Evolutionary conservation across 2,113 vertebrate species (phyloP).

Genomic region (Xenopus borealis): DNA sequence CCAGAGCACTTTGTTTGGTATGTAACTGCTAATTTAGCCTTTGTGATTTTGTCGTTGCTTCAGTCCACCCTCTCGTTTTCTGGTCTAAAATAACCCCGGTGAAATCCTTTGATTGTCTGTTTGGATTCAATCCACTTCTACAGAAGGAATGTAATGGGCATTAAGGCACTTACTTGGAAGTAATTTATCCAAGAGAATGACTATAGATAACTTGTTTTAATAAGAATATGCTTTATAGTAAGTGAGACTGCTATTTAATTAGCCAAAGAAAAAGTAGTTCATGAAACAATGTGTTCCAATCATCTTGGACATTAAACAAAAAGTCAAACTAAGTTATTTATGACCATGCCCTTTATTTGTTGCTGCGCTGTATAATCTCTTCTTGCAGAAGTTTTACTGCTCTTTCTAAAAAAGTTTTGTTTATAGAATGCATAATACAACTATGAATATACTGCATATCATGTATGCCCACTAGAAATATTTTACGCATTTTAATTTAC

Average conservation of each 20-base stretch:
- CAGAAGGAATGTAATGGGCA: conserved; percentile 89
- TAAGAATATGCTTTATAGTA: conserved; percentile 90
- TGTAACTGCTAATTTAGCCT: conserved; percentile 83
- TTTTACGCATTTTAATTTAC: no score
- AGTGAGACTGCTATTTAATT: conserved; percentile 90
- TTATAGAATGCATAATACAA: conserved; percentile 33
- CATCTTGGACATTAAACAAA: conserved; percentile 77
- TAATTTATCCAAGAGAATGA: conserved; percentile 87
- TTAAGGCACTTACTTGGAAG: conserved; percentile 89
- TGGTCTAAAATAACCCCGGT: conserved; percentile 95
- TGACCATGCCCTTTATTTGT: conserved; percentile 66
- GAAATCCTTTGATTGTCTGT: conserved; percentile 98
- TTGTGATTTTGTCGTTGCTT: conserved; percentile 81
- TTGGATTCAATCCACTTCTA: conserved; percentile 91
- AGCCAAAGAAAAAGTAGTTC: conserved; percentile 79
- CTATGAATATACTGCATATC: no score
- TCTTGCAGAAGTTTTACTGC: conserved; percentile 58
- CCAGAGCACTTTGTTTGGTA: conserved; percentile 68
- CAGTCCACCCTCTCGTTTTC: conserved; percentile 80
- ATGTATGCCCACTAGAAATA: no score
- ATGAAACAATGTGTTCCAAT: conserved; percentile 79
- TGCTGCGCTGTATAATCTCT: conserved; percentile 65
- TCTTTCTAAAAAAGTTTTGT: conserved; percentile 55
- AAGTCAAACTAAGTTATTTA: conserved; percentile 74
- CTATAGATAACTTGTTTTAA: conserved; percentile 90